Conservation (phyloP, 2,888 invertebrate species). For the Subacronicta megacephala region DNA sequence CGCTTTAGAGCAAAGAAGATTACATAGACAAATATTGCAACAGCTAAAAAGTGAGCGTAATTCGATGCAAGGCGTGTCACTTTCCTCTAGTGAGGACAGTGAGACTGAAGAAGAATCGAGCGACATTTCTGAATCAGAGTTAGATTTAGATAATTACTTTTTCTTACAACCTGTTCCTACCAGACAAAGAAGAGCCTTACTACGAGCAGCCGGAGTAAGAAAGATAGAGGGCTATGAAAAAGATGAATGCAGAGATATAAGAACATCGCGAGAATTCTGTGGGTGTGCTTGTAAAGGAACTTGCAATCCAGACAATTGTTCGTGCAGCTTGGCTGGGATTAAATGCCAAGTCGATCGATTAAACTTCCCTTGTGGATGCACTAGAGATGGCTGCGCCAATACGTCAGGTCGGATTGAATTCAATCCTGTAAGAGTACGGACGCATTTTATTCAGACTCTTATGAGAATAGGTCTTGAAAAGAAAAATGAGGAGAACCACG, state of each 20-base stretch:
- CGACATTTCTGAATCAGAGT: slow-evolving; percentile 94
- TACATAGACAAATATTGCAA: slow-evolving; percentile 95
- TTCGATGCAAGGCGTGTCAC: slow-evolving; percentile 84
- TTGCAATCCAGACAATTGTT: slow-evolving; percentile 98
- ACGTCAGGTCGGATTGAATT: slow-evolving; percentile 98
- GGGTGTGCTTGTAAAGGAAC: slow-evolving; percentile 97
- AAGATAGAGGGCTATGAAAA: slow-evolving; percentile 98
- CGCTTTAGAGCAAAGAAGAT: slow-evolving; percentile 95
- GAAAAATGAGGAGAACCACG: slow-evolving; percentile 92
- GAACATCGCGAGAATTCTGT: slow-evolving; percentile 97
- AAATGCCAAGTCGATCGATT: slow-evolving; percentile 99
- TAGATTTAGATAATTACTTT: slow-evolving; percentile 96
- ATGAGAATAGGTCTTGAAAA: slow-evolving; percentile 97
- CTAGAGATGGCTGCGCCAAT: slow-evolving; percentile 97
- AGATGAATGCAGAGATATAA: slow-evolving; percentile 97
- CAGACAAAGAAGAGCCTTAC: slow-evolving; percentile 95
- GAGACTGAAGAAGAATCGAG: slow-evolving; percentile 96
- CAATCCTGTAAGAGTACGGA: slow-evolving; percentile 97
- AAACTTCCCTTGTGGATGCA: slow-evolving; percentile 99
- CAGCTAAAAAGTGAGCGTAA: slow-evolving; percentile 93
- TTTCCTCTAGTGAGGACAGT: slow-evolving; percentile 95
- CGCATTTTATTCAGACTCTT: slow-evolving; percentile 98
- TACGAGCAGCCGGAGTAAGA: slow-evolving; percentile 97
- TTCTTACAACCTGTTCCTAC: slow-evolving; percentile 98
- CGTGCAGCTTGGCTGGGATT: slow-evolving; percentile 98